Base-by-base conservation (phyloP, 1,140 invertebrate genomes). In the Drosophila elegans region DNA sequence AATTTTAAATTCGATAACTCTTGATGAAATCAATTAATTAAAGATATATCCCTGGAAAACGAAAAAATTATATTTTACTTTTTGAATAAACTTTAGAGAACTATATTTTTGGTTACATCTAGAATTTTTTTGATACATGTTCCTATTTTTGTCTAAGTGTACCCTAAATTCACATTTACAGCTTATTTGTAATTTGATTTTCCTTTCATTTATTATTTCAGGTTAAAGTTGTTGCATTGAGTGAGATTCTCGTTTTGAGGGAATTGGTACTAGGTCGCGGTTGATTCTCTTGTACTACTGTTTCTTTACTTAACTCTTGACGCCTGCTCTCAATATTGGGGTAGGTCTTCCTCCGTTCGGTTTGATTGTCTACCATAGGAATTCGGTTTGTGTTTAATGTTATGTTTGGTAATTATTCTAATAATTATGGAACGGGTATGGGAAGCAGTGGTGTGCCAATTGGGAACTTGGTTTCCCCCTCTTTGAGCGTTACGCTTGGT, bases 271-370 rank as follows among this genome's bases (percentile, higher is more conserved):
- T 44, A 42, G 62, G 55, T 57, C 63, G 66, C 81, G 76, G 72
- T 63, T 67, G 80, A 64, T 67, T 82, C 79, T 80, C 75, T 84
- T 72, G 60, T 66, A 59, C 77, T 21, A 85, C 69, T 74, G 80
- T 74, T 77, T 85, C 78, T 80, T 80, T 84, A 84, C 67, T 71
- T 64, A 62, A 49, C 38, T 63, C 49, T 38, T 38, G 21, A 67
- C 36, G 44, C 25, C 39, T 11, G 21, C 52, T 10, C 45, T 46
- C 51, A 44, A 27, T 45, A 52, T 73, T 79, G 66, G 34, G 78
- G 44, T 73, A 81, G 78, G 67, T 82, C 27, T 52, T 21, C 12
- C 67, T n/a, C 32, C 21, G 21, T 64, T 63, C n/a, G 57, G 51
- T 46, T 48, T 52, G 36, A 57, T 44, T 46, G 38, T 12, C 34